These are phyloP conservation scores for Tricholaema leucomelas DNA, from an alignment of 2,113 vertebrate species.

Conservation along the genomic window DNA sequence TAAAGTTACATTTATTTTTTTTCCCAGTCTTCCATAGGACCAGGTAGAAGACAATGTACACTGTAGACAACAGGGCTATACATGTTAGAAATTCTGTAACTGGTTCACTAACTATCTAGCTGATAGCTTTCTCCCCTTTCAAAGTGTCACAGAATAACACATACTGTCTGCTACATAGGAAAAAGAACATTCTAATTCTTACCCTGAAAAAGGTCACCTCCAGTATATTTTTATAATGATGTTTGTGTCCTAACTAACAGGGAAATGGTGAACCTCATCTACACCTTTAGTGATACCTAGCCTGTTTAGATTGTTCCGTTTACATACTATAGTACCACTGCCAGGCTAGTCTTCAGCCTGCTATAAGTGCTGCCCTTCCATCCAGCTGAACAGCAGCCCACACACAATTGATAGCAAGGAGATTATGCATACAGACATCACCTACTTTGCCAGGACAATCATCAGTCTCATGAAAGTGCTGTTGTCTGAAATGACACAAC, in stretches of 20 bases:
- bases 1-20: not conserved
- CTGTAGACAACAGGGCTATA: not conserved
- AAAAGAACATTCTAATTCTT: not conserved
- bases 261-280: not conserved
- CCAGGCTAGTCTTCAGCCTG: not conserved
- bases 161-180: not conserved
- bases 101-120: not conserved
- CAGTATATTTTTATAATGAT: not conserved
- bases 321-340: not conserved
- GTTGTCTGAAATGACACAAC: not conserved
- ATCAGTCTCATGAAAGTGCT: not conserved
- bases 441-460: not conserved
- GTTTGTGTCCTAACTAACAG: not conserved
- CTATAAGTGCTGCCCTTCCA: not conserved
- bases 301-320: not conserved
- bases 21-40: not conserved
- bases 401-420: not conserved
- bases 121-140: not conserved
- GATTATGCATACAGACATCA: not conserved
- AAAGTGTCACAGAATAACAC: not conserved
- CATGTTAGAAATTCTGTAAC: not conserved
- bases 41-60: not conserved
- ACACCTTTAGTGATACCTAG: not conserved
- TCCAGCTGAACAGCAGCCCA: not conserved
- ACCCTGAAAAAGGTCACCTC: not conserved